These are phyloP conservation scores for Sminthurides aquaticus DNA, from an alignment of 2,888 invertebrate species.

Conservation along the genomic window DNA sequence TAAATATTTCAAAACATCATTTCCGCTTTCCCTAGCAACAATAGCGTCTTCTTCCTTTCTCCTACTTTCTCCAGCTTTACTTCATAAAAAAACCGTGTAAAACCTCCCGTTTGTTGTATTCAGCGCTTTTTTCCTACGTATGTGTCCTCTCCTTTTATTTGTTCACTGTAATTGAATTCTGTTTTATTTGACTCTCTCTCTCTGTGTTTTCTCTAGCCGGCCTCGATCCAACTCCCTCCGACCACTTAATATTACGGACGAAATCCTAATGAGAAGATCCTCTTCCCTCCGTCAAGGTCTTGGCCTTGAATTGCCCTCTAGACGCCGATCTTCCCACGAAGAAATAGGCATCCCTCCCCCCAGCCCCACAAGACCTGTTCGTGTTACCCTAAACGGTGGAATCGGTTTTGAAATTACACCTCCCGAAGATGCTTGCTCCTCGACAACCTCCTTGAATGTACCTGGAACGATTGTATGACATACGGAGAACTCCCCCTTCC, in stretches of 20 bases:
- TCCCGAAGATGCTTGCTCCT: conserved; percentile 53
- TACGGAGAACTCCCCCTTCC: conserved; percentile 45
- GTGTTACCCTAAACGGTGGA: conserved; percentile 69
- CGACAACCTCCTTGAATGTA: conserved; percentile 49
- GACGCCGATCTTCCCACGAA: conserved; percentile 42
- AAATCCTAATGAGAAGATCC: conserved; percentile 71
- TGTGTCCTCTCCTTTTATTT: conserved; percentile 1
- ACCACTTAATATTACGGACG: conserved; percentile 57
- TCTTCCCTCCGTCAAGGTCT: conserved; percentile 77
- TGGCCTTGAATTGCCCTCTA: conserved; percentile 48
- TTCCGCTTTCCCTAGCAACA: too few species aligned
- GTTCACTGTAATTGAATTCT: background rate
- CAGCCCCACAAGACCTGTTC: conserved; percentile 37
- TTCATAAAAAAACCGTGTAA: too few species aligned
- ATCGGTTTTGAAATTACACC: conserved; percentile 75
- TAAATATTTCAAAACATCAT: background rate
- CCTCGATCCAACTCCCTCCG: conserved; percentile 71
- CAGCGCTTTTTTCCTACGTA: background rate
- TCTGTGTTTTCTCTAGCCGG: conserved; percentile 31
- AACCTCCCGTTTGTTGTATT: too few species aligned
- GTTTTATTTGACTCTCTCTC: background rate
- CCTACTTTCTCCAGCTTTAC: too few species aligned
- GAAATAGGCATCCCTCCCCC: conserved; percentile 35
- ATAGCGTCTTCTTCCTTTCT: too few species aligned
- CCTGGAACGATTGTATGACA: conserved; percentile 93